These are phyloP conservation scores for Labrus mixtus DNA, from an alignment of 2,113 vertebrate species.

Conservation along the genomic window DNA sequence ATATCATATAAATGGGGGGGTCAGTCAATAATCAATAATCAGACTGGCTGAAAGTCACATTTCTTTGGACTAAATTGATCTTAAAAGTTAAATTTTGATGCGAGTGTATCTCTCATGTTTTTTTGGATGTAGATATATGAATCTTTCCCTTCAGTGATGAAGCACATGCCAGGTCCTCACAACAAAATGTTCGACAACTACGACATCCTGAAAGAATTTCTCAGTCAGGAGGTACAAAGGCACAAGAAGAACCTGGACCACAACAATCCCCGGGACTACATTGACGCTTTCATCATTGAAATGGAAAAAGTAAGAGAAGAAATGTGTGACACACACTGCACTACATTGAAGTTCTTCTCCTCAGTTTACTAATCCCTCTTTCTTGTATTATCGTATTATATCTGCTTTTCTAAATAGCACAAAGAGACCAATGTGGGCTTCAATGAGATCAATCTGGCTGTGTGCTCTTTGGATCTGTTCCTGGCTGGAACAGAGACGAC, in stretches of 20 bases:
- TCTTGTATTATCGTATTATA: not conserved
- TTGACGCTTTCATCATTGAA: conserved; percentile 84
- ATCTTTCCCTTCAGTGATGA: conserved; percentile 83
- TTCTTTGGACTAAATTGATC: too few species aligned
- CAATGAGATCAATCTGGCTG: conserved; percentile 84
- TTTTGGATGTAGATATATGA: conserved; percentile 82
- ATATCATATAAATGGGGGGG: too few species aligned
- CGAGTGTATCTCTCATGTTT: not conserved
- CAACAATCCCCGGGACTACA: conserved; percentile 83
- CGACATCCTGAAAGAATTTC: conserved; percentile 62
- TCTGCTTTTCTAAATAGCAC: conserved; percentile 34
- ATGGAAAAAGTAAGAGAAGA: conserved; percentile 77
- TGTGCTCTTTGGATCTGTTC: conserved; percentile 90
- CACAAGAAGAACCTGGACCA: conserved; percentile 86
- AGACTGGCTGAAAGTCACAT: too few species aligned
- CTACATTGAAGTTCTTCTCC: not conserved
- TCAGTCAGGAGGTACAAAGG: conserved; percentile 71
- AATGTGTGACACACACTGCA: not conserved
- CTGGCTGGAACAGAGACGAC: conserved; percentile 94
- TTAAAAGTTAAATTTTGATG: not conserved
- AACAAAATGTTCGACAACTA: conserved; percentile 77
- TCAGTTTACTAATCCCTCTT: not conserved
- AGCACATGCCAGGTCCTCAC: conserved; percentile 85
- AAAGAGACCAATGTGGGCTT: conserved; percentile 68
- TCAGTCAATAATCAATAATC: not conserved